Evolutionary conservation across 2,888 invertebrate species (phyloP).

Genomic region (Parnassius orleans): DNA sequence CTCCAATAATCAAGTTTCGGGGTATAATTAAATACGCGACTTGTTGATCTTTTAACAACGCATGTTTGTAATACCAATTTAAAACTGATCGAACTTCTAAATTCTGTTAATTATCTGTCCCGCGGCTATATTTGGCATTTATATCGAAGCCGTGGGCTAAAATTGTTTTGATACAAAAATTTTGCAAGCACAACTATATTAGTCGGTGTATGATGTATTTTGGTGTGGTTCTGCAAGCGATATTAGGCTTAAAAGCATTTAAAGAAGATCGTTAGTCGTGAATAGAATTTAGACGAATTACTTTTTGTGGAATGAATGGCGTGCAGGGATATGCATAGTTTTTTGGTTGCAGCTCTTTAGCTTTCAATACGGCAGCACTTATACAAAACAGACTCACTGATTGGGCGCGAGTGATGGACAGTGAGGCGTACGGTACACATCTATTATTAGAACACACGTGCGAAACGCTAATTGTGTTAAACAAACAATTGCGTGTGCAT

Average conservation of each 20-base stretch:
- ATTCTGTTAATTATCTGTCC: constrained; percentile 28
- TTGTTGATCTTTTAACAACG: constrained; percentile 20
- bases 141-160: constrained; percentile 26
- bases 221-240: constrained; percentile 3
- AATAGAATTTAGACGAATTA: not conserved
- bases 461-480: constrained; percentile 75
- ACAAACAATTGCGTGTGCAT: constrained; percentile 62
- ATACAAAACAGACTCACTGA: constrained; percentile 63
- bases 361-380: constrained; percentile 48
- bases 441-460: constrained; percentile 72
- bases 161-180: constrained; percentile 19
- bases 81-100: constrained; percentile 29
- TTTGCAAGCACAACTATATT: constrained; percentile 18
- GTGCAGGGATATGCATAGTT: constrained; percentile 28
- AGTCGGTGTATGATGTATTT: constrained; percentile 13
- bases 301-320: constrained; percentile 17
- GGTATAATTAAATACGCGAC: constrained; percentile 40
- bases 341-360: constrained; percentile 42
- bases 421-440: constrained; percentile 53
- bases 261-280: constrained; percentile 11
- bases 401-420: constrained; percentile 68
- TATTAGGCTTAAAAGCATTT: constrained; percentile 8
- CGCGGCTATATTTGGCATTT: constrained; percentile 29
- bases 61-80: constrained; percentile 28
- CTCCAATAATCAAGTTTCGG: constrained; percentile 55